Evolutionary conservation across 1,140 invertebrate species (phyloP).

Genomic region (Asobara japonica): DNA sequence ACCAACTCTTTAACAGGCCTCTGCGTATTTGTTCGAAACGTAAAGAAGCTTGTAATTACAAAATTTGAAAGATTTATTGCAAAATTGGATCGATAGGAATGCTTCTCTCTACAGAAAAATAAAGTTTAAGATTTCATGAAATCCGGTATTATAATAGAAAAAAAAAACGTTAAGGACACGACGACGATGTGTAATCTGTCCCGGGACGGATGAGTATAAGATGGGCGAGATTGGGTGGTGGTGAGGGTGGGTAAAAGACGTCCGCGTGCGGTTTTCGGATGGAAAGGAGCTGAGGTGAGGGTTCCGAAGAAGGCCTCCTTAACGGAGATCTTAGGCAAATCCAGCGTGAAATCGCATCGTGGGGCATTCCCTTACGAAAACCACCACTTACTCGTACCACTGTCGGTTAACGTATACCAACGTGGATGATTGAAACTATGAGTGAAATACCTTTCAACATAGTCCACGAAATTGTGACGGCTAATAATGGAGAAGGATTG

Average conservation of each 20-base stretch:
- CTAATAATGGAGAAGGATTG: no score
- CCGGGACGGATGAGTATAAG: constrained; percentile 17
- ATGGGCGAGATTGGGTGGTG: background rate
- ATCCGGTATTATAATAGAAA: background rate
- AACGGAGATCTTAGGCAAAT: constrained; percentile 67
- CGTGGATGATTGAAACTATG: background rate
- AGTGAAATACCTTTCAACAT: background rate
- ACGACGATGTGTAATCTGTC: constrained; percentile 13
- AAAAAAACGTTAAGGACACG: background rate
- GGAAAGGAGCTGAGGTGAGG: constrained; percentile 46
- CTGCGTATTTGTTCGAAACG: no score
- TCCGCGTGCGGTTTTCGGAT: constrained; percentile 37
- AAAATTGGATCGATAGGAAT: no score
- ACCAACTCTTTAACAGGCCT: no score
- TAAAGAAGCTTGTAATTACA: no score
- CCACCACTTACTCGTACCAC: constrained; percentile 62
- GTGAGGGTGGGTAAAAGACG: constrained; percentile 28
- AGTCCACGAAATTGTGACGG: no score
- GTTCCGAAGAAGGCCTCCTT: constrained; percentile 62
- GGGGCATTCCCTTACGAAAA: constrained; percentile 57
- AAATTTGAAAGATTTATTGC: no score
- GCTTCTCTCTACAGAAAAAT: background rate
- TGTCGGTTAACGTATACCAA: constrained; percentile 1
- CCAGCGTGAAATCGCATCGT: constrained; percentile 68
- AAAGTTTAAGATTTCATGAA: background rate